A percentile compares a stretch with the other conserved stretches of the same genome.
phyloP scores from a whole-genome alignment of 2,888 invertebrate species.

The Philonicus albiceps region DNA sequence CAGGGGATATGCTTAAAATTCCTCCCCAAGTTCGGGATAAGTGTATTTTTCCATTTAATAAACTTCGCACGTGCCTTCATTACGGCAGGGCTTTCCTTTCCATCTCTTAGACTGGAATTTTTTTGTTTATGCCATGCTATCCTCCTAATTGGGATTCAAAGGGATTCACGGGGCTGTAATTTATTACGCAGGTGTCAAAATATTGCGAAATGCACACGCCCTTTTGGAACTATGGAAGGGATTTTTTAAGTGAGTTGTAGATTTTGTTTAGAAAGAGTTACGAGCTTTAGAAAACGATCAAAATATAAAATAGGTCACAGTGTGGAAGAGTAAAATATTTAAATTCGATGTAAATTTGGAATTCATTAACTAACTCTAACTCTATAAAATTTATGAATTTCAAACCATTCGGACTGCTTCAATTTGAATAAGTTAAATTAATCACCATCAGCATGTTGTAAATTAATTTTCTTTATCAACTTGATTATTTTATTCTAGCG shows the following conservation, averaged over 20 bases:
- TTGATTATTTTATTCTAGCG: too few relatives aligned
- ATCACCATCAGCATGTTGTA: not conserved
- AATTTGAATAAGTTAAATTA: too few relatives aligned
- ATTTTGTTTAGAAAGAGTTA: not conserved
- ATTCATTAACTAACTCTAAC: too few relatives aligned
- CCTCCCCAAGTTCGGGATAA: not conserved
- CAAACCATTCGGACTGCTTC: too few relatives aligned
- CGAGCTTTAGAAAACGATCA: not conserved
- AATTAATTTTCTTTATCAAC: not conserved
- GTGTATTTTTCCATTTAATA: not conserved
- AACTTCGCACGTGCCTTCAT: not conserved
- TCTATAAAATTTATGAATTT: too few relatives aligned
- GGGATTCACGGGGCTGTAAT: not conserved
- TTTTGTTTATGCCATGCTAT: not conserved
- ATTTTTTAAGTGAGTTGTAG: not conserved
- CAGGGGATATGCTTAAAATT: not conserved
- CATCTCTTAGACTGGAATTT: not conserved
- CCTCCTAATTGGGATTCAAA: not conserved
- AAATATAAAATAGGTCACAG: not conserved
- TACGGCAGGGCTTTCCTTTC: not conserved
- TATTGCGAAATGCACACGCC: not conserved
- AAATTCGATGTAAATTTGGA: too few relatives aligned
- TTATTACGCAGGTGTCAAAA: not conserved
- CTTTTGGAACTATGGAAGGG: not conserved
- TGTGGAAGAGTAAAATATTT: not conserved